Evolutionary conservation across 2,888 invertebrate genomes (phyloP).

Genomic region (Mimachlamys varia): DNA sequence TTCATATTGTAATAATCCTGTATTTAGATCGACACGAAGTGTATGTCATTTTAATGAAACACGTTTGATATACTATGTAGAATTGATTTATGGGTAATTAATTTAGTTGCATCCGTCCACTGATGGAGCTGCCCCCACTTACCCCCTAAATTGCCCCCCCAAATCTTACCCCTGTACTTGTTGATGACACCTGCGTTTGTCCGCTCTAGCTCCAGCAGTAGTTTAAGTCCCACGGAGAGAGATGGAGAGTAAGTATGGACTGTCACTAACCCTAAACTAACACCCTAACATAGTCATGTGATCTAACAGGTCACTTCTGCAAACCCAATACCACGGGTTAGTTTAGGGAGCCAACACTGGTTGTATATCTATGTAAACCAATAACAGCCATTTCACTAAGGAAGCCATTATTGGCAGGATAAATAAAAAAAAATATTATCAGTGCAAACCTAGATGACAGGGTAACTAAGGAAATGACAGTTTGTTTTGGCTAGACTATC

Average conservation of each 20-base stretch:
- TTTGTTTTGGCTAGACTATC: too few relatives aligned
- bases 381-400: too few relatives aligned
- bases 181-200: slow-evolving; percentile 28
- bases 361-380: too few relatives aligned
- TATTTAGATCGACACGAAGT: neutral
- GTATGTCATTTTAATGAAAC: neutral
- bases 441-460: too few relatives aligned
- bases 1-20: neutral
- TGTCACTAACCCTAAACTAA: neutral
- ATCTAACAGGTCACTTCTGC: neutral
- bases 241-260: slow-evolving; percentile 17
- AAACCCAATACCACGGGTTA: neutral
- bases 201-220: slow-evolving; percentile 23
- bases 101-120: neutral
- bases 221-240: slow-evolving; percentile 15
- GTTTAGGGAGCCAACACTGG: too few relatives aligned
- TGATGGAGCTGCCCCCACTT: slow-evolving; percentile 22
- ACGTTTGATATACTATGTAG: neutral
- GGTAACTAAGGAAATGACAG: too few relatives aligned
- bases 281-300: neutral
- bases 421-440: neutral
- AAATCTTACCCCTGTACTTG: neutral
- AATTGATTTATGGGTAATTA: neutral
- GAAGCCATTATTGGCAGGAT: neutral
- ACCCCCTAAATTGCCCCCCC: neutral